Base-by-base conservation (phyloP, 2,888 invertebrate genomes). In the Carabus problematicus region DNA sequence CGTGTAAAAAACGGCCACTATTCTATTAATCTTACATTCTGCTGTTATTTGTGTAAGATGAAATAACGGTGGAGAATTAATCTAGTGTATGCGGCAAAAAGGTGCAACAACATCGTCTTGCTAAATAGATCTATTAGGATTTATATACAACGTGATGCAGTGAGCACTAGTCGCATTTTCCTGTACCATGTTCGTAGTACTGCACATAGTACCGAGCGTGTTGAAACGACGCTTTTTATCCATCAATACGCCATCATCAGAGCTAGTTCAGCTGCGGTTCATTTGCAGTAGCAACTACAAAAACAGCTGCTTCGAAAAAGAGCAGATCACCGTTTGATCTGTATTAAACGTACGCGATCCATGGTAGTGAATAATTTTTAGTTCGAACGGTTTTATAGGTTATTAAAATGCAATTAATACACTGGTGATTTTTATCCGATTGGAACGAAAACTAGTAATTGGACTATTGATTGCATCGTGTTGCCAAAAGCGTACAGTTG, bases 301-400 rank as follows among this genome's bases (percentile, higher is more conserved):
- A 64, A 64, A 64, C 64, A n/a, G 14, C n/a, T 19, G 58, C 52
- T 16, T 59, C 56, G 18, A 66, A 66, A 66, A 66, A 59, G 60
- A 67, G 59, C 59, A 60, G 67, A 67, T 59, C 52, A 49, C 59
- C 67, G 18, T 60, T 67, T 60, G 67, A 60, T 60, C 54, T 42
- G 39, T 19, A 66, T 66, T 66, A 66, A 66, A 66, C 58, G 66
- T 58, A 43, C 59, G 39, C 45, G 18, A 66, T 56, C 45, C 55
- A 52, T 45, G 49, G 56, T 66, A 66, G 66, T 66, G 47, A 66
- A 66, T 66, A 66, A 66, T 66, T 56, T 66, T 66, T 66, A 66
- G 39, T 58, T 58, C 58, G 45, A 43, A 45, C 39, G 47, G 39
- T 41, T 58, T 66, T 66, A 66, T 56, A 49, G 47, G 66, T 58